These are phyloP conservation scores for Drosophila murphyi DNA, from an alignment of 1,140 invertebrate species.

Conservation along the genomic window DNA sequence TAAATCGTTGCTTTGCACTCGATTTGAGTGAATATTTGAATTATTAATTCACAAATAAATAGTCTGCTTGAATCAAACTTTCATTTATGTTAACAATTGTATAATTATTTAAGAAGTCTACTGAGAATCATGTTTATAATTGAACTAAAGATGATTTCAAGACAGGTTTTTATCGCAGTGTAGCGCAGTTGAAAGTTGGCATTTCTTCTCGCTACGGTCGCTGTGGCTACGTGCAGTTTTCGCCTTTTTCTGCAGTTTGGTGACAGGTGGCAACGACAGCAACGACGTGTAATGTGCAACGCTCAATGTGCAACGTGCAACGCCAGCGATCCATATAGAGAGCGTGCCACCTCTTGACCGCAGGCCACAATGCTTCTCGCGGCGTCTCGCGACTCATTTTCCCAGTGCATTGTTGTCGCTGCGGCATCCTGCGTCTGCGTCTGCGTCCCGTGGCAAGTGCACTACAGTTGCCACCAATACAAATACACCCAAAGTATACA, in stretches of 20 bases:
- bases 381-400: conserved; percentile 44
- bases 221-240: conserved; percentile 49
- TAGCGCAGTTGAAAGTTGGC: conserved; percentile 58
- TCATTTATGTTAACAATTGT: too few relatives aligned
- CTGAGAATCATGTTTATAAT: too few relatives aligned
- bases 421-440: conserved; percentile 34
- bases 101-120: too few relatives aligned
- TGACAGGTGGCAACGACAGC: conserved; percentile 61
- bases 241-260: conserved; percentile 35
- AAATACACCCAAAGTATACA: background rate
- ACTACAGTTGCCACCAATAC: conserved; percentile 36
- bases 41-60: too few relatives aligned
- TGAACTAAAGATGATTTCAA: too few relatives aligned
- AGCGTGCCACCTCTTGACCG: conserved; percentile 48
- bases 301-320: conserved; percentile 18
- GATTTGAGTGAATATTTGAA: too few relatives aligned
- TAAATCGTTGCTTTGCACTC: too few relatives aligned
- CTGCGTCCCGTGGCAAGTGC: conserved; percentile 42
- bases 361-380: conserved; percentile 20
- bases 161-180: conserved; percentile 1
- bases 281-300: conserved; percentile 11
- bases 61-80: too few relatives aligned
- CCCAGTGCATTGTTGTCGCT: conserved; percentile 38
- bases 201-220: conserved; percentile 20
- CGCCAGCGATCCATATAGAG: conserved; percentile 25